phyloP scores from a whole-genome alignment of 2,113 vertebrate genomes.

The Gymnocephalus cernua region DNA sequence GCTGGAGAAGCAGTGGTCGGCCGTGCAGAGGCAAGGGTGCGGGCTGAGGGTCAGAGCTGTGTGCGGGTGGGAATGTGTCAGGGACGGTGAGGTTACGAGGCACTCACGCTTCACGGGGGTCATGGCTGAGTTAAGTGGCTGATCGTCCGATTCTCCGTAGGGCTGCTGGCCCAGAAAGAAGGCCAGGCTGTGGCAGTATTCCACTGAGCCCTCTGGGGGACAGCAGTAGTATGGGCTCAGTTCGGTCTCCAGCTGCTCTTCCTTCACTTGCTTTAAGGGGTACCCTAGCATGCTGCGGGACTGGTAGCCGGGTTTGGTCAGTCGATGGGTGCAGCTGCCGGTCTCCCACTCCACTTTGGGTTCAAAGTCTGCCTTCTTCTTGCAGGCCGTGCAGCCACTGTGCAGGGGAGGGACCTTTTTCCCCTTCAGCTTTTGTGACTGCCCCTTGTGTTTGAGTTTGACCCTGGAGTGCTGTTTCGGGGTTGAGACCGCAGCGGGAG shows the following conservation, averaged over 20 bases:
- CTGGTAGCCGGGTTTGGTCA: constrained; percentile 82
- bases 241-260: constrained; percentile 82
- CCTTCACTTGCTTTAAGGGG: constrained; percentile 82
- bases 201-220: constrained; percentile 83
- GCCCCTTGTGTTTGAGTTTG: constrained; percentile 81
- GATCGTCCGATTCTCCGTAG: constrained; percentile 73
- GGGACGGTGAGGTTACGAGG: constrained; percentile 81
- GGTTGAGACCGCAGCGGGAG: background rate
- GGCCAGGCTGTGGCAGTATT: constrained; percentile 91
- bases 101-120: constrained; percentile 93
- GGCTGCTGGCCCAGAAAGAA: constrained; percentile 89
- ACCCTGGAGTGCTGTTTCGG: constrained; percentile 68
- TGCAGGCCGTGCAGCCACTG: constrained; percentile 85
- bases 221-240: constrained; percentile 86
- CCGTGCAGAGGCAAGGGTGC: constrained; percentile 85
- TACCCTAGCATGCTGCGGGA: constrained; percentile 80
- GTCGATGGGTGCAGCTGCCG: constrained; percentile 59
- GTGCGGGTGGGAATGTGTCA: constrained; percentile 80
- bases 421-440: constrained; percentile 62
- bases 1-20: constrained; percentile 86
- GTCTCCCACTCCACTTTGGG: constrained; percentile 82
- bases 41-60: constrained; percentile 81
- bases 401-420: constrained; percentile 42
- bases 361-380: constrained; percentile 81
- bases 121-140: constrained; percentile 67